Evolutionary conservation across 2,888 invertebrate species (phyloP), one percentile per base, ranked within the genome.

Genomic region (Amphipyra berbera): DNA sequence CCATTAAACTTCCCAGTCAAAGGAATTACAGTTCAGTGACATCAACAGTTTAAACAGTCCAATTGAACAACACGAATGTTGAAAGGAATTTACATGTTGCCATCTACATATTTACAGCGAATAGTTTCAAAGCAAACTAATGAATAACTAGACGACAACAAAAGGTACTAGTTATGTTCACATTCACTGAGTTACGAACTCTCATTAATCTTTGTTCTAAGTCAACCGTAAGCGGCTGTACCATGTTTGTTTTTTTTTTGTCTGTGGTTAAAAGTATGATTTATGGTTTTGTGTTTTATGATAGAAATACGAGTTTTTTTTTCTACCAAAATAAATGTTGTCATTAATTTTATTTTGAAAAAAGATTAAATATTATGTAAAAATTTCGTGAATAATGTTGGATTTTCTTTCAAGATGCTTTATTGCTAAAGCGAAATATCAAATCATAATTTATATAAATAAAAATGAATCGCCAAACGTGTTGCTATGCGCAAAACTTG

Each of bases 191-290:
- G 33, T 42, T 68, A 52, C 14, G 38, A n/a, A 14, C 10, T 12
- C n/a, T 42, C 61, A 67, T 68, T 47, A 50, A 61, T 68, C 45
- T 55, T 47, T 13, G 54, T 52, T 35, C 15, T 52, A 40, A n/a
- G 61, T 50, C 50, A 47, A 41, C 12, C 10, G 0, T 14, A 7
- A 15, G 49, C 1, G 21, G n/a, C 30, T 12, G 21, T 38, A 7
- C 5, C 5, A 6, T 37, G 8, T 13, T n/a, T n/a, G 14, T 38
- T 41, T 41, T 60, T 58, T 40, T 38, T 2, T 30, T 30, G 8
- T 4, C 15, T 2, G 6, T 41, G 12, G 21, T 12, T 21, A n/a
- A 27, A 0, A 10, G 8, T 44, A 21, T 59, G 38, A 50, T 57
- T 49, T 35, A 57, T 49, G 40, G 7, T 37, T 37, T 10, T 37